Evolutionary conservation across 1,140 invertebrate genomes (phyloP).

Genomic region (Temnothorax longispinosus): DNA sequence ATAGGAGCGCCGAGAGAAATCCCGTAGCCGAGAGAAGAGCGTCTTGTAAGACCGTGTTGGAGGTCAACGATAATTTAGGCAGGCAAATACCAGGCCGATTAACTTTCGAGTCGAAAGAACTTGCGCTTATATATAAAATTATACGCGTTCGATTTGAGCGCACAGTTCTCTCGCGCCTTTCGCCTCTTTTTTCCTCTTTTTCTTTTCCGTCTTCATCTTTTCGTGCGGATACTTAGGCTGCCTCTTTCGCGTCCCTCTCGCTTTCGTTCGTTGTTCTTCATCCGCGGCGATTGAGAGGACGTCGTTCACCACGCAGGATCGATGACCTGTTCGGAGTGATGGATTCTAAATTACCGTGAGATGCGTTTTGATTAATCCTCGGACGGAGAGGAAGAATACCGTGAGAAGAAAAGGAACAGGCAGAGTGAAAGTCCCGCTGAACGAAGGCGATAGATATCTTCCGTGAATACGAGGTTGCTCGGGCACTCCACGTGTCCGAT

Average conservation of each 20-base stretch:
- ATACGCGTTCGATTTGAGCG: slow-evolving; percentile 78
- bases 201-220: not conserved
- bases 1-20: slow-evolving; percentile 63
- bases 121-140: slow-evolving; percentile 75
- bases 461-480: not conserved
- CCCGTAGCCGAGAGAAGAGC: slow-evolving; percentile 68
- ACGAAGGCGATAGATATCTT: slow-evolving; percentile 31
- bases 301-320: slow-evolving; percentile 62
- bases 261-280: slow-evolving; percentile 23
- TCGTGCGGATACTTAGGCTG: slow-evolving; percentile 11
- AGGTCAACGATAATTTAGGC: slow-evolving; percentile 84
- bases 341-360: slow-evolving; percentile 64
- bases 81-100: slow-evolving; percentile 78
- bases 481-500: slow-evolving; percentile 24
- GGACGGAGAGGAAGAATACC: not conserved
- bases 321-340: slow-evolving; percentile 63
- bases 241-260: not conserved
- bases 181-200: not conserved
- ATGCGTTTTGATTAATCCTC: slow-evolving; percentile 70
- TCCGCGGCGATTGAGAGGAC: slow-evolving; percentile 26
- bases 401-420: slow-evolving; percentile 18
- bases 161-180: slow-evolving; percentile 61
- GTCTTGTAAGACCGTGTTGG: slow-evolving; percentile 82
- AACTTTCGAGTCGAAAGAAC: slow-evolving; percentile 79
- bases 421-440: slow-evolving; percentile 33